Evolutionary conservation across 2,888 invertebrate genomes (phyloP), one percentile per base, ranked within the genome.

Genomic region (Atrina japonica): DNA sequence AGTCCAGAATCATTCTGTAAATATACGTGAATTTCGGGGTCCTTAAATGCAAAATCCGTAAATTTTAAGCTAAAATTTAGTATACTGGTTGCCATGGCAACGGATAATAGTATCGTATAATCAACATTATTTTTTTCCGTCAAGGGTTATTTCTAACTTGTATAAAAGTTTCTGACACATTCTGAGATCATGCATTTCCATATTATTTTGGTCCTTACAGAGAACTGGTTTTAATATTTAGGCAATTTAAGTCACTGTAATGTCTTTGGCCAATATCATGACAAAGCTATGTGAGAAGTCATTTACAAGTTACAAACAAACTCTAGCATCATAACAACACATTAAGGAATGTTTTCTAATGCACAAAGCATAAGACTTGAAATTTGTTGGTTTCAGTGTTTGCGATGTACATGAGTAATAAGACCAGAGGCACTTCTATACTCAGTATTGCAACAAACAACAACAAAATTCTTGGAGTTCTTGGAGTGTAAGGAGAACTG

Each of bases 231-330:
- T 50, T 50, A 50, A 50, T 50, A 50, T 50, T 50, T 50, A 50
- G 50, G 50, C 50, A 50, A 50, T 50, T 50, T 50, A 50, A 50
- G 50, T 50, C 50, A 50, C 50, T 50, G 50, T 50, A 50, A 50
- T 50, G 50, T 50, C 50, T 50, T 50, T 50, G 21, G 5, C 50
- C 5, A 50, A 50, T 50, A 6, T 50, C 50, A 50, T 50, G 50
- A 50, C 50, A 50, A 50, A 50, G 50, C 50, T 50, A 50, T 50
- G 50, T 50, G 50, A 50, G 50, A 50, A 50, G 50, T 50, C 50
- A 50, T 50, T 50, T 6, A 50, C 50, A 50, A 50, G 50, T 50
- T 50, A 50, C 50, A 50, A 50, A 50, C 50, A 50, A 50, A 50
- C 50, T 50, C 50, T 50, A 50, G 50, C 50, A 50, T 50, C 2